Evolutionary conservation across 2,888 invertebrate species (phyloP), one percentile per base, ranked within the genome.

Genomic region (Serrognathus titanus): DNA sequence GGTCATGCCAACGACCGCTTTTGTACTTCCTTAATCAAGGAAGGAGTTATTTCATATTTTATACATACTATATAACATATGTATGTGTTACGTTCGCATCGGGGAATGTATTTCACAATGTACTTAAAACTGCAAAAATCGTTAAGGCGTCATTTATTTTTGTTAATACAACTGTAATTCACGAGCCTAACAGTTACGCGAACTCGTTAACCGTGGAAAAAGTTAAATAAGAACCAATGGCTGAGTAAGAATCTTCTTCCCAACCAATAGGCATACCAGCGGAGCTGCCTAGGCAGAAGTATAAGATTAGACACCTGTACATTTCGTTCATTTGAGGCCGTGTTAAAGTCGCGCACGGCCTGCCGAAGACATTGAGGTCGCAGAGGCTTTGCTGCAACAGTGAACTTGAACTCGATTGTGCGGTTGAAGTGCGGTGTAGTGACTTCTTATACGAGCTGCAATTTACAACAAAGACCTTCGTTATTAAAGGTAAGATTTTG

Each of bases 281-380:
- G 66, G 64, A 66, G 66, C 69, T 66, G 66, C 62, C 68, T 65
- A 64, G 61, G 66, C 63, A 63, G 68, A 67, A 66, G 69, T 75
- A 75, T 75, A 75, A 75, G 73, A 72, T 72, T 65, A 67, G 69
- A 66, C 72, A 71, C 72, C 71, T 73, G 75, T 69, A 67, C 63
- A 63, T 64, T 70, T 72, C 66, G 71, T 72, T 72, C 75, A 75
- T 74, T 75, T 73, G 72, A 69, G 67, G 63, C 62, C 62, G 63
- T 64, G 68, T 64, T 62, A 66, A 64, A 68, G 67, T 68, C 66
- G 68, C 69, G 68, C 66, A 69, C 68, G 66, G 66, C 61, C 61
- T 16, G 49, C 59, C 58, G 51, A 54, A 62, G 65, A 64, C 64
- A 58, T 51, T 48, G 58, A 62, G 54, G 58, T 59, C 60, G 58